phyloP scores from a whole-genome alignment of 1,140 invertebrate genomes.

The Schlechtendalia chinensis region DNA sequence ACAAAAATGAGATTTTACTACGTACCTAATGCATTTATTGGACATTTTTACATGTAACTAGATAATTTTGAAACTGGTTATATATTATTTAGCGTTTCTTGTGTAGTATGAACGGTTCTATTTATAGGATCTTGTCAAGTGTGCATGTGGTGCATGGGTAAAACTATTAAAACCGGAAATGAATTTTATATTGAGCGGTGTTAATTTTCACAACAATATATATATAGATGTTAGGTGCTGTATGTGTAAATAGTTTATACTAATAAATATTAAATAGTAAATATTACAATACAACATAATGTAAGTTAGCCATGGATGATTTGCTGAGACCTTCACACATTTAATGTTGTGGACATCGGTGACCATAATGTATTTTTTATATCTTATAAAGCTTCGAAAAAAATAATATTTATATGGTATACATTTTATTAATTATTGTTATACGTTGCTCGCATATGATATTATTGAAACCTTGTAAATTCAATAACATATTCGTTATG shows the following conservation, averaged over 20 bases:
- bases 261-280: not conserved
- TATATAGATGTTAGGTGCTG: not conserved
- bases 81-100: not conserved
- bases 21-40: no score
- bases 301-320: constrained; percentile 10
- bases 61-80: constrained; percentile 4
- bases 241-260: not conserved
- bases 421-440: not conserved
- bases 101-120: not conserved
- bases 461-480: not conserved
- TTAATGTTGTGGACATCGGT: not conserved
- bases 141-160: not conserved
- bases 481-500: not conserved
- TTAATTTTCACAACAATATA: not conserved
- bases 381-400: constrained; percentile 1
- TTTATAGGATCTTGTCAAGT: not conserved
- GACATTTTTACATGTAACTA: not conserved
- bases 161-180: constrained; percentile 31
- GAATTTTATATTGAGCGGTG: not conserved
- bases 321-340: constrained; percentile 29
- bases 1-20: no score
- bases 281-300: no score
- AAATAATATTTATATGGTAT: not conserved
- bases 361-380: not conserved
- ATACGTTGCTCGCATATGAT: not conserved